phyloP scores from a whole-genome alignment of 2,888 invertebrate genomes.

The Machimus rusticus region DNA sequence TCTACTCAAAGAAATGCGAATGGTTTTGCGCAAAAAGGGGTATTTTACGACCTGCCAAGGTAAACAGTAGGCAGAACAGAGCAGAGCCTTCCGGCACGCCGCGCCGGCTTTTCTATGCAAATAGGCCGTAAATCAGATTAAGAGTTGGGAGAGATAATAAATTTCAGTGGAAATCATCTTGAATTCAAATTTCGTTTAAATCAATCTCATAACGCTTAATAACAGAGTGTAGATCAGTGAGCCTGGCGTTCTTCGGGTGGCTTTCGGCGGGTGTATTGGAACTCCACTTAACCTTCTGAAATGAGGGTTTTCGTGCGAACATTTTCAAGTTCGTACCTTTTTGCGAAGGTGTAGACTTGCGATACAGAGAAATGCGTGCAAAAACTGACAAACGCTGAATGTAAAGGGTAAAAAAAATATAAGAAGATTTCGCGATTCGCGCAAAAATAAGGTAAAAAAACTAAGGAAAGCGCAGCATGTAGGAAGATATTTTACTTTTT shows the following conservation, averaged over 20 bases:
- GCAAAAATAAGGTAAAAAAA: not conserved
- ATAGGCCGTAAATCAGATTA: constrained; percentile 25
- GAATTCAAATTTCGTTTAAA: constrained; percentile 38
- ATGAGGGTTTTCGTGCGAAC: constrained; percentile 36
- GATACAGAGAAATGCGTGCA: constrained; percentile 34
- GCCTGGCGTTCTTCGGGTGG: not conserved
- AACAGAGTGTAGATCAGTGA: not conserved
- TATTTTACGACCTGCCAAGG: not conserved
- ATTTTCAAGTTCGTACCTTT: constrained; percentile 40
- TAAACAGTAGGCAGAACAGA: not conserved
- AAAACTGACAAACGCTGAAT: constrained; percentile 24
- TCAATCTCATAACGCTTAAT: constrained; percentile 36
- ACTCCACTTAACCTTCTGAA: constrained; percentile 28
- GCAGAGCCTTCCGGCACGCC: not conserved
- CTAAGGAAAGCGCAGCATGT: not conserved
- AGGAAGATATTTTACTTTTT: constrained; percentile 8
- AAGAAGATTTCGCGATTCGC: not conserved
- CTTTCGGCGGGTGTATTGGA: not conserved
- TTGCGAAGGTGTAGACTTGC: constrained; percentile 40
- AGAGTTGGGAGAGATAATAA: constrained; percentile 7
- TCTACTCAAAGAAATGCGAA: not conserved
- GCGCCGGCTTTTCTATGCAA: not conserved
- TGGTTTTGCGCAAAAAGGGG: not conserved
- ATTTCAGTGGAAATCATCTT: constrained; percentile 34
- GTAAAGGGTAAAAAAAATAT: not conserved